Base-by-base conservation (phyloP, 2,113 vertebrate species). In the Nothocercus julius region DNA sequence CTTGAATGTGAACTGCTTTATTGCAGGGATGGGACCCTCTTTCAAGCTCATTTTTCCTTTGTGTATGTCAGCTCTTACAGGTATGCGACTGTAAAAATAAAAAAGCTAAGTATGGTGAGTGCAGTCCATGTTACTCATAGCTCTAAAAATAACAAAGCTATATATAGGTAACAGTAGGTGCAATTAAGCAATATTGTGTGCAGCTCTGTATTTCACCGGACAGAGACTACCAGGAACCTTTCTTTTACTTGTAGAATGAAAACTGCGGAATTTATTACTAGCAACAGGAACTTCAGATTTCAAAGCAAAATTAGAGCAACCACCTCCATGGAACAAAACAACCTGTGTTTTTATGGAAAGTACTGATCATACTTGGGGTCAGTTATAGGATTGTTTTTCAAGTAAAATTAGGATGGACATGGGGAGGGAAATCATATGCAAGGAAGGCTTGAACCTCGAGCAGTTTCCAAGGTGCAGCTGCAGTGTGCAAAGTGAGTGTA, bases 41-140 rank as follows among this genome's bases (percentile, higher is more conserved):
- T 90, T 72, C 82, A 44, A 78, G 82, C 74, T 93, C 25, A 32
- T 84, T 94, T 76, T 88, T 54, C 75, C 73, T 74, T 45, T 73
- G 49, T 73, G 49, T 67, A 22, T 5, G 3, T 85, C 85, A 78
- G 47, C 77, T 88, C 73, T 66, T 81, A 30, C 36, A 90, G 79
- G 56, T 17, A 18, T 44, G 4, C 0, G 7, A 81, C 34, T 34
- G 70, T 5, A 32, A 90, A 72, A 68, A 10, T 8, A 51, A n/a
- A 44, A 59, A 82, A 28, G 85, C 69, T 78, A 56, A 70, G 24
- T 85, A 8, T 7, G 49, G 22, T 49, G 56, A 4, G 42, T 72
- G 69, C 67, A 69, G 38, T 78, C 62, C 9, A 3, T 15, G 8
- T 91, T 91, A 34, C 64, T 87, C 82, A 56, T 42, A 8, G 11